phyloP scores from a whole-genome alignment of 2,888 invertebrate genomes.

The Mythimna pallens region DNA sequence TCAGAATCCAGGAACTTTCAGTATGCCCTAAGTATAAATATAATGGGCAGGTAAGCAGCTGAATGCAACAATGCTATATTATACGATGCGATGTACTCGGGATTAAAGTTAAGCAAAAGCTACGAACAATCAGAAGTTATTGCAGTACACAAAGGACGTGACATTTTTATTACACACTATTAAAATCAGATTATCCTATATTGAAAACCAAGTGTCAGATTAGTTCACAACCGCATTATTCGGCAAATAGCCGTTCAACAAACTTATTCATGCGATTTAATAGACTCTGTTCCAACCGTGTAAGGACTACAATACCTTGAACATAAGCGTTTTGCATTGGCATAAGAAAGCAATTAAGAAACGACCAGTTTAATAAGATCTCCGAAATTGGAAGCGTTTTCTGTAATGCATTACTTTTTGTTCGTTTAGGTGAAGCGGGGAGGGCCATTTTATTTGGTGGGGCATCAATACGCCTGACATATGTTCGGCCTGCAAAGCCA shows the following conservation, averaged over 20 bases:
- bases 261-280: constrained; percentile 9
- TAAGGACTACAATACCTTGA: constrained; percentile 40
- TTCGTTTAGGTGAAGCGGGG: constrained; percentile 54
- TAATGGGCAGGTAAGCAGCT: constrained; percentile 35
- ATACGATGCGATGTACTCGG: neutral
- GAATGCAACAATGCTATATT: constrained; percentile 19
- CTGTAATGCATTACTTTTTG: constrained; percentile 52
- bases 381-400: constrained; percentile 47
- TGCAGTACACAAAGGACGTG: constrained; percentile 29
- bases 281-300: constrained; percentile 20
- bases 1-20: too few relatives aligned
- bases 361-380: constrained; percentile 73
- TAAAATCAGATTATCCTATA: constrained; percentile 69
- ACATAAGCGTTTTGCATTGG: constrained; percentile 63
- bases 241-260: constrained; percentile 64
- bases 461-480: constrained; percentile 81
- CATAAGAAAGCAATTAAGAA: constrained; percentile 84
- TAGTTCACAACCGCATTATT: constrained; percentile 76
- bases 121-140: constrained; percentile 35
- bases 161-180: constrained; percentile 60
- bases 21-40: neutral
- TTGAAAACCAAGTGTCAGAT: constrained; percentile 75
- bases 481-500: constrained; percentile 82
- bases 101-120: constrained; percentile 12
- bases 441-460: constrained; percentile 68